A percentile compares a stretch with the other conserved stretches of the same genome.
Conservation (phyloP, 2,888 invertebrate species). For the Drosophila leonis region DNA sequence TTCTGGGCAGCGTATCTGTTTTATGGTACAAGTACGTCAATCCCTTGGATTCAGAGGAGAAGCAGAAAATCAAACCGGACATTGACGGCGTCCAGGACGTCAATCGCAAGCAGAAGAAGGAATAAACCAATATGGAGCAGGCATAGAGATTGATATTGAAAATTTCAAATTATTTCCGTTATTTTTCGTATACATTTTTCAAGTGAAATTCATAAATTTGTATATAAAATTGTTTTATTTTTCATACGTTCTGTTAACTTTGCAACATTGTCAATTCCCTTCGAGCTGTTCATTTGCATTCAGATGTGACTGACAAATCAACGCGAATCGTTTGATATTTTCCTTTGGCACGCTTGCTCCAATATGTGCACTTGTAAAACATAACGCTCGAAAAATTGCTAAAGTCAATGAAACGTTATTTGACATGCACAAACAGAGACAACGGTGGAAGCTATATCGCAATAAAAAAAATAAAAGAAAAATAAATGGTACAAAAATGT, state of each 20-base stretch:
- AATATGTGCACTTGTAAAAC: slow-evolving; percentile 32
- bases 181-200: not conserved
- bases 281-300: slow-evolving; percentile 11
- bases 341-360: not conserved
- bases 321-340: slow-evolving; percentile 17
- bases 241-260: not conserved
- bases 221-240: not conserved
- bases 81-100: not conserved
- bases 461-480: not conserved
- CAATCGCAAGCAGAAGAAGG: not conserved
- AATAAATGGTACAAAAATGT: not conserved
- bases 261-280: not conserved
- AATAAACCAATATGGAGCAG: not conserved
- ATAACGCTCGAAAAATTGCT: slow-evolving; percentile 30
- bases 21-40: slow-evolving; percentile 40
- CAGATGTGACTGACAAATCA: slow-evolving; percentile 17
- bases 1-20: slow-evolving; percentile 37
- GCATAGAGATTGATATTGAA: rapidly evolving
- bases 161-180: not conserved
- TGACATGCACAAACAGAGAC: slow-evolving; percentile 47
- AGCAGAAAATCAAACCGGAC: rapidly evolving
- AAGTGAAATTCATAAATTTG: not conserved
- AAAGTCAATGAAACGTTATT: slow-evolving; percentile 53
- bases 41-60: not conserved
- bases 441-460: not conserved